Percentiles rank a stretch among this genome's conserved stretches.
These are phyloP conservation scores for Stegophylla sp. DNA, from an alignment of 2,888 invertebrate species.

Conservation along the genomic window DNA sequence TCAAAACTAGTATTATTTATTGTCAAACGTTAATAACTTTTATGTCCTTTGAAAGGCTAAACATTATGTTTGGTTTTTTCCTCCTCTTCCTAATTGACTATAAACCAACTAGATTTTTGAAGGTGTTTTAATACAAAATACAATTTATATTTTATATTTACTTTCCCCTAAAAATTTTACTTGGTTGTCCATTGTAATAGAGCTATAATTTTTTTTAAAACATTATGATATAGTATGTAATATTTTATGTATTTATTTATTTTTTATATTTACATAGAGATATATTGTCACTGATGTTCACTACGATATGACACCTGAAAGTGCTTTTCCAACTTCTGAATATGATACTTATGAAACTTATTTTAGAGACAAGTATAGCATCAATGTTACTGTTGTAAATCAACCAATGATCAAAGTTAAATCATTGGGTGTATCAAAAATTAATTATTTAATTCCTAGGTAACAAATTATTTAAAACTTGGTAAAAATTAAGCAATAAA, in stretches of 20 bases:
- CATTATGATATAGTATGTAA: not conserved
- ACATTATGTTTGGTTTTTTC: too few relatives aligned
- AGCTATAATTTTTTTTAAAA: not conserved
- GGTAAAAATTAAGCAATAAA: not conserved
- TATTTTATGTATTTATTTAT: slow-evolving; percentile 63
- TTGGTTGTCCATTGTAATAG: not conserved
- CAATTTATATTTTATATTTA: too few relatives aligned
- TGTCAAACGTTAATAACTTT: too few relatives aligned
- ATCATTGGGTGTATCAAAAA: slow-evolving; percentile 53
- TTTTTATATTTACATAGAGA: slow-evolving; percentile 63
- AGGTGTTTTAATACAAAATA: too few relatives aligned
- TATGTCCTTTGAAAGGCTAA: too few relatives aligned
- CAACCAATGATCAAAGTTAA: slow-evolving; percentile 86
- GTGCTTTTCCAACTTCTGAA: slow-evolving; percentile 72
- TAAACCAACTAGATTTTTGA: too few relatives aligned
- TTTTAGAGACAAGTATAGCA: slow-evolving; percentile 76
- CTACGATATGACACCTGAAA: slow-evolving; percentile 72
- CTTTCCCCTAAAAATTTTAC: too few relatives aligned
- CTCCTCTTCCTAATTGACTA: too few relatives aligned
- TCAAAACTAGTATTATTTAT: too few relatives aligned
- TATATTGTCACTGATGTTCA: slow-evolving; percentile 78
- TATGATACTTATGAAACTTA: slow-evolving; percentile 76
- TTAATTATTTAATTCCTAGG: slow-evolving; percentile 70
- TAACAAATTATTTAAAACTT: slow-evolving; percentile 60
- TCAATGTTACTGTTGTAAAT: slow-evolving; percentile 70